A percentile compares a stretch with the other conserved stretches of the same genome.
Conservation (phyloP, 2,797 vertebrate genomes). For the Sylvilagus floridanus region DNA sequence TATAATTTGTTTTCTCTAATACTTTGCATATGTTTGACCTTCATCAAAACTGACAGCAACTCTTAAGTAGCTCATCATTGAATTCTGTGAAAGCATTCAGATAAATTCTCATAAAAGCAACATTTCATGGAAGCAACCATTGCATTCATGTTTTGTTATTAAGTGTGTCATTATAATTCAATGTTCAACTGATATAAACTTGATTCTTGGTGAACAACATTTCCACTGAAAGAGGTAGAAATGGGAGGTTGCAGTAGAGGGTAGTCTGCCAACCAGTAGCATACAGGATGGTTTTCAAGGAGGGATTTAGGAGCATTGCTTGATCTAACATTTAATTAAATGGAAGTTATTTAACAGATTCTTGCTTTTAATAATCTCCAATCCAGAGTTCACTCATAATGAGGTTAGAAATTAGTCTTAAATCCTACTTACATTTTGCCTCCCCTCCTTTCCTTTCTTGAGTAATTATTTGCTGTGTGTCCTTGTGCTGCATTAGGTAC, state of each 20-base stretch:
- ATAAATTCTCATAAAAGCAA: conserved; percentile 1
- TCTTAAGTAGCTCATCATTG: conserved; percentile 39
- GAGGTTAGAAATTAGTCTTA: conserved; percentile 33
- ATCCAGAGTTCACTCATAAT: neutral
- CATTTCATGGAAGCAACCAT: neutral
- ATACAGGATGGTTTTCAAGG: neutral
- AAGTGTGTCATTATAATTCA: neutral
- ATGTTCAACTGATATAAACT: neutral
- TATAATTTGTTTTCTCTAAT: neutral
- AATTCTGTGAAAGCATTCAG: neutral
- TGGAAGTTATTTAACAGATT: conserved; percentile 12
- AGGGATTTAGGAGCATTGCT: neutral
- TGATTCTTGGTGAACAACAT: neutral
- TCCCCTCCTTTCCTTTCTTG: neutral
- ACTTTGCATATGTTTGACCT: conserved; percentile 6
- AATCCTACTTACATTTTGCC: neutral
- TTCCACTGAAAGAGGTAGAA: neutral
- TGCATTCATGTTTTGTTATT: conserved; percentile 30
- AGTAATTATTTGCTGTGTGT: conserved; percentile 19
- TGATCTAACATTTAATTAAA: conserved; percentile 24
- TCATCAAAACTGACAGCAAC: neutral
- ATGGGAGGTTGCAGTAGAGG: neutral
- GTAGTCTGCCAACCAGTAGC: neutral
- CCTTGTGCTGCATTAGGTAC: neutral
- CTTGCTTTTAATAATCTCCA: conserved; percentile 28